phyloP scores from a whole-genome alignment of 2,797 vertebrate genomes.

The Gadopsis bispinosus region DNA sequence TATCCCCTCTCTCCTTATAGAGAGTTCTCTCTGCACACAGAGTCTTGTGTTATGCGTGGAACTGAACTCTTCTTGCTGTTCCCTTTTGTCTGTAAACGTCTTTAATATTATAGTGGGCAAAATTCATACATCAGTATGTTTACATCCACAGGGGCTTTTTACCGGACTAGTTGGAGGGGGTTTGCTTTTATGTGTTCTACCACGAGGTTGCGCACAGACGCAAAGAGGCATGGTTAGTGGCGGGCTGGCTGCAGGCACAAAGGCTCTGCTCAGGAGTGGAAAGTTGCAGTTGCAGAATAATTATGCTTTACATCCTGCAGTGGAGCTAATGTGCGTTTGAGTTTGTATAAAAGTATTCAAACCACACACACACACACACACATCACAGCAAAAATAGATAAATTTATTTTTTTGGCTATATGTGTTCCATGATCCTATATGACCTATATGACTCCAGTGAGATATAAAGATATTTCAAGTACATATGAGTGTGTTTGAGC shows the following conservation, averaged over 20 bases:
- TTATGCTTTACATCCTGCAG: slow-evolving; percentile 71
- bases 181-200: slow-evolving; percentile 47
- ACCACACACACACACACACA: not conserved
- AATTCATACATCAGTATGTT: not conserved
- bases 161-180: not conserved
- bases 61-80: not conserved
- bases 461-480: not conserved
- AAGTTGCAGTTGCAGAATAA: slow-evolving; percentile 77
- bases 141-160: slow-evolving; percentile 14
- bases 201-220: slow-evolving; percentile 48
- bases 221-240: slow-evolving; percentile 39
- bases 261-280: slow-evolving; percentile 75
- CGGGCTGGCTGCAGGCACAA: slow-evolving; percentile 75
- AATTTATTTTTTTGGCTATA: not conserved
- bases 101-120: not conserved
- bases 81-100: not conserved
- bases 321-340: slow-evolving; percentile 54
- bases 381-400: not conserved
- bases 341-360: slow-evolving; percentile 14
- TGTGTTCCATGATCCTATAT: not conserved
- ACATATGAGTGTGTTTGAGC: slow-evolving; percentile 12
- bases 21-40: not conserved
- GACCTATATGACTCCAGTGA: not conserved
- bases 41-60: not conserved
- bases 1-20: not conserved